Evolutionary conservation across 2,797 vertebrate genomes (phyloP), one percentile per base, ranked within the genome.

Genomic region (Alca torda): DNA sequence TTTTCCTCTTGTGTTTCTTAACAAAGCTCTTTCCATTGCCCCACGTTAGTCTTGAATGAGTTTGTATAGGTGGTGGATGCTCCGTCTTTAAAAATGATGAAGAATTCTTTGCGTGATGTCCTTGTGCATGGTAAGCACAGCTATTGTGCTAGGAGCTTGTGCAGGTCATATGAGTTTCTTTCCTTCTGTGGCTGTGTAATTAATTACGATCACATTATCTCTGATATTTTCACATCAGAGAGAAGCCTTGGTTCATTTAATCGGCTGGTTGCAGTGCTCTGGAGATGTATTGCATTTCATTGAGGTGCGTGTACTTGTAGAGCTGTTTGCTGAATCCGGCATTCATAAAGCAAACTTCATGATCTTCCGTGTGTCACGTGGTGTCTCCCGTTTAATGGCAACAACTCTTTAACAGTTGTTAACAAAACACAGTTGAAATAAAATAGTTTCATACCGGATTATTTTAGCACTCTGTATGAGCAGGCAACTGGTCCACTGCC

Each of bases 91-190:
- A 4, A 43, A 48, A 3, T 0, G 9, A 1, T 43, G 20, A 31
- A 68, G 93, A 59, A 9, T 54, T 21, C 57, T 69, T 26, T 45
- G 68, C 0, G 0, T 15, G 23, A 4, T 64, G 35, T 31, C 70
- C 41, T 51, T 51, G 28, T 2, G 1, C 13, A 0, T 10, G 11
- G 57, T 18, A 84, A 17, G 54, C 1, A 2, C 5, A 2, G 28
- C 61, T 35, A 4, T 57, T 5, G 10, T 25, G 16, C 46, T 39
- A 35, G 69, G 20, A 53, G 20, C 60, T n/a, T 6, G 4, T 50
- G 70, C 16, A 1, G 20, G 45, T 60, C 74, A 5, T 7, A 1
- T 17, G 64, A 50, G 24, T 33, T 80, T 43, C 13, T 65, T 37
- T 23, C 39, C 4, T 50, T 28, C 48, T 39, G 13, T 57, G 82